Percentiles rank a stretch among this genome's conserved stretches.
phyloP scores from a whole-genome alignment of 2,113 vertebrate genomes.

The Elaphurus davidianus region DNA sequence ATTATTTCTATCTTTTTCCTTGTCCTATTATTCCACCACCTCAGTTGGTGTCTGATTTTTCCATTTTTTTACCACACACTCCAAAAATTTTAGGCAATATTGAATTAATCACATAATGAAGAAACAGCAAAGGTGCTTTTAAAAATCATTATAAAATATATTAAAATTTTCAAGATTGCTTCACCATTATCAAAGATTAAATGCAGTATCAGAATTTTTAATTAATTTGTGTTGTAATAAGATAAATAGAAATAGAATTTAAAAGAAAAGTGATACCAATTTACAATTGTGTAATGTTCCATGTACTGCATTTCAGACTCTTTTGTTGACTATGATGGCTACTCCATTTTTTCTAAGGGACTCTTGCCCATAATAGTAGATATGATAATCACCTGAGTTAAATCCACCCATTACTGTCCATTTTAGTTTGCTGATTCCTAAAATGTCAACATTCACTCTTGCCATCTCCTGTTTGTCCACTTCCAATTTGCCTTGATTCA shows the following conservation, averaged over 20 bases:
- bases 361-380: not conserved
- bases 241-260: not conserved
- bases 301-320: not conserved
- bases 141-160: not conserved
- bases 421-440: not conserved
- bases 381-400: not conserved
- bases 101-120: not conserved
- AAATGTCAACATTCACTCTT: not conserved
- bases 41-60: not conserved
- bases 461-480: not conserved
- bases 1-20: not conserved
- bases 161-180: not conserved
- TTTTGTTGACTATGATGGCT: not conserved
- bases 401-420: not conserved
- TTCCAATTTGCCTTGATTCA: not conserved
- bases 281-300: not conserved
- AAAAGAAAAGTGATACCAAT: not conserved
- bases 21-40: not conserved
- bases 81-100: not conserved
- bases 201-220: not conserved
- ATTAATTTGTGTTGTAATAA: not conserved
- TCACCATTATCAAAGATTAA: not conserved
- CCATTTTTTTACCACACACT: not conserved
- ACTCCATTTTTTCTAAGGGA: not conserved
- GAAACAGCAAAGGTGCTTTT: not conserved